phyloP scores from a whole-genome alignment of 1,140 invertebrate genomes.

The Popillia japonica region DNA sequence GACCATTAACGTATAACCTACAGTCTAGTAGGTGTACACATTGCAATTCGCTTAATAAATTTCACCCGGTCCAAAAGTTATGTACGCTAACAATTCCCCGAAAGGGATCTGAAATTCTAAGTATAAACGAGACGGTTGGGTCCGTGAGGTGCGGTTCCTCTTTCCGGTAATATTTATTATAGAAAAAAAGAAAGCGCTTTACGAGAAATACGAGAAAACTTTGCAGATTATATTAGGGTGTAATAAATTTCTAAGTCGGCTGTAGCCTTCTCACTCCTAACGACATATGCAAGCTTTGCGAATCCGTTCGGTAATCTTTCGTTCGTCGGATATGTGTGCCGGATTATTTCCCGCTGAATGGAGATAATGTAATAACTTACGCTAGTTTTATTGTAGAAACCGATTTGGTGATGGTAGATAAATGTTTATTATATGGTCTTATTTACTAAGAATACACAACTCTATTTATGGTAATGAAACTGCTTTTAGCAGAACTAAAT shows the following conservation, averaged over 20 bases:
- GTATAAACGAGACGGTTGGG: background rate
- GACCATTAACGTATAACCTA: no score
- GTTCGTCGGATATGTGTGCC: background rate
- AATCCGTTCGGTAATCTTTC: background rate
- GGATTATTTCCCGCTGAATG: background rate
- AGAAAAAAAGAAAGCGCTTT: background rate
- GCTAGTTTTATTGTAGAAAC: background rate
- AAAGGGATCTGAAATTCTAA: background rate
- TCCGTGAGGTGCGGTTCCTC: background rate
- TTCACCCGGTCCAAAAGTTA: background rate
- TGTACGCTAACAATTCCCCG: background rate
- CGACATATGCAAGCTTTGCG: constrained; percentile 8
- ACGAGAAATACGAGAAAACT: constrained; percentile 18
- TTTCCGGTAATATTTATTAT: background rate
- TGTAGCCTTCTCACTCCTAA: background rate
- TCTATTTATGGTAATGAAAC: no score
- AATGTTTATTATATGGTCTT: no score
- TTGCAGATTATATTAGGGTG: constrained; percentile 15
- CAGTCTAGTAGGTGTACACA: no score
- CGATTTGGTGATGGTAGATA: background rate
- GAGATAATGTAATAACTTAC: background rate
- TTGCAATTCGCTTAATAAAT: background rate
- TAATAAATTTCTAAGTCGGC: background rate
- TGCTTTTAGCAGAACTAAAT: no score
- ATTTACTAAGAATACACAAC: no score